These are phyloP conservation scores for Brachionus plicatilis DNA, from an alignment of 1,140 invertebrate species.

Conservation along the genomic window DNA sequence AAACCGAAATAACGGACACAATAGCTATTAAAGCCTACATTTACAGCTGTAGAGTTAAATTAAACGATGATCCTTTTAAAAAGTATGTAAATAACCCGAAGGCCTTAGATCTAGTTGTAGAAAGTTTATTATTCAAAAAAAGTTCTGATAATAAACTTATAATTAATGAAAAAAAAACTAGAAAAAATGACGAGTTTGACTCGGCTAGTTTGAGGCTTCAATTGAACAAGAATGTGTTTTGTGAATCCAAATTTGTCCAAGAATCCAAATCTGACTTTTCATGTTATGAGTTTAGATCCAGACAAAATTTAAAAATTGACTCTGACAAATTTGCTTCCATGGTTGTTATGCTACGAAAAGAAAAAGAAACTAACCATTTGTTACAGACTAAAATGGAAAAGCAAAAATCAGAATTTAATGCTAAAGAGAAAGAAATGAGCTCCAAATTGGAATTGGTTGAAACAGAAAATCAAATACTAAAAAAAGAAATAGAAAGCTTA, in stretches of 20 bases:
- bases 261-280: neutral
- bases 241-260: neutral
- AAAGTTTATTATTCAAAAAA: neutral
- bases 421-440: neutral
- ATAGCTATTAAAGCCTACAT: neutral
- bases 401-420: neutral
- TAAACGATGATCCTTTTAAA: slow-evolving; percentile 33
- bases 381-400: neutral
- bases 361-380: neutral
- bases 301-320: neutral
- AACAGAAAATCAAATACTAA: neutral
- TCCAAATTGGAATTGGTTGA: neutral
- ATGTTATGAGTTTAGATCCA: neutral
- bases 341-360: neutral
- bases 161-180: neutral
- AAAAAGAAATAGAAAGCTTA: neutral
- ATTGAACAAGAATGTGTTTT: neutral
- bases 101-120: neutral
- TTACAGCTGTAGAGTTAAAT: neutral
- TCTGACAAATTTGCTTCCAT: slow-evolving; percentile 6
- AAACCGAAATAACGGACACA: neutral
- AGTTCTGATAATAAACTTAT: neutral
- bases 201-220: neutral
- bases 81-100: neutral
- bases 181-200: neutral